These are phyloP conservation scores for Stictocephala bisonia DNA, from an alignment of 2,888 invertebrate genomes.

Conservation along the genomic window DNA sequence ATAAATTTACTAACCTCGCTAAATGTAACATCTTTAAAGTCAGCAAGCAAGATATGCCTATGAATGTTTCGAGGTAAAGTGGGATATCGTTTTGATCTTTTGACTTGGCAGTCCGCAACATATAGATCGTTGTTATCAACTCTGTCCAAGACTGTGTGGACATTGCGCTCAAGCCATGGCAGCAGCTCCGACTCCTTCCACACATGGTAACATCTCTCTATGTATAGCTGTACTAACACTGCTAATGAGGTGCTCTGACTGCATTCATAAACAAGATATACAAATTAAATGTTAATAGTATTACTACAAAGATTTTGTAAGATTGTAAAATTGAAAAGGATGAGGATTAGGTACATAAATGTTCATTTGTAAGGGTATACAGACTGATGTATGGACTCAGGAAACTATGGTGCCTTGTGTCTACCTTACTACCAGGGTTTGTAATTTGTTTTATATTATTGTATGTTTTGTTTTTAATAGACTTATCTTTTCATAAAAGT, in stretches of 20 bases:
- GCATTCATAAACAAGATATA: constrained; percentile 17
- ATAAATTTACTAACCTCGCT: constrained; percentile 69
- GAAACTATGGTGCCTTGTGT: no score
- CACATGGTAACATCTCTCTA: constrained; percentile 77
- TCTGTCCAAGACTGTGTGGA: constrained; percentile 72
- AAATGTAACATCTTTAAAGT: constrained; percentile 74
- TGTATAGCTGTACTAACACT: constrained; percentile 78
- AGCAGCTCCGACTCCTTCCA: constrained; percentile 83
- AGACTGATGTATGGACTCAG: no score
- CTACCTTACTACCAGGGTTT: no score
- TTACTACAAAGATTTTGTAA: no score
- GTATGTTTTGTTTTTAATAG: no score
- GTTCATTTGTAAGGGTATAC: no score
- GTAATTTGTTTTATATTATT: no score
- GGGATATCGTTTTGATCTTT: constrained; percentile 72
- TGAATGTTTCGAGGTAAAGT: constrained; percentile 75
- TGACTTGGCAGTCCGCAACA: constrained; percentile 71
- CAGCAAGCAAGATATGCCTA: constrained; percentile 78
- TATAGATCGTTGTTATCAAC: constrained; percentile 73
- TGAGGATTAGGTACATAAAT: no score
- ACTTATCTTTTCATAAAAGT: no score
- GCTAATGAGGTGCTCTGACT: constrained; percentile 69
- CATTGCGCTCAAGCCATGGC: constrained; percentile 81
- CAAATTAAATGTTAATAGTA: neutral
- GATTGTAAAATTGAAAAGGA: no score